phyloP scores from a whole-genome alignment of 1,140 invertebrate species.

The Heliconius himera region DNA sequence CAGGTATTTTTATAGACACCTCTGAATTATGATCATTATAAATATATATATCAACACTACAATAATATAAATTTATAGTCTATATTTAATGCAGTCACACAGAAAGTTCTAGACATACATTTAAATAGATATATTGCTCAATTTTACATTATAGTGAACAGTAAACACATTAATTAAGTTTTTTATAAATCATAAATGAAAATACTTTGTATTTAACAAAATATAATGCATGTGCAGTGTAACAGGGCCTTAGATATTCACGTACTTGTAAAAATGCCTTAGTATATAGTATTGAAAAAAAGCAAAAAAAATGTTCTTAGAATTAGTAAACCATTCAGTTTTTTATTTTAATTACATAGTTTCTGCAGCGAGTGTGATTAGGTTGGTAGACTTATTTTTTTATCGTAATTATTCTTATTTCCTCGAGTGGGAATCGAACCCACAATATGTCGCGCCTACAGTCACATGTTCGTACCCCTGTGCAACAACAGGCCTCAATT shows the following conservation, averaged over 20 bases:
- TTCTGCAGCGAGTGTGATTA: no score
- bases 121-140: constrained; percentile 28
- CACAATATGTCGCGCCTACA: no score
- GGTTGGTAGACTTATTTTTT: no score
- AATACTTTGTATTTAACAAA: constrained; percentile 2
- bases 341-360: no score
- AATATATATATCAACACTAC: neutral
- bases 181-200: neutral
- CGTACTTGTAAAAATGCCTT: constrained; percentile 36
- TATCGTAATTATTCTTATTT: no score
- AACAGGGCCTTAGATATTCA: constrained; percentile 33
- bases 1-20: no score
- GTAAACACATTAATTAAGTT: constrained; percentile 10
- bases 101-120: constrained; percentile 16
- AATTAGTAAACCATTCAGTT: neutral
- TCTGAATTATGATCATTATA: neutral
- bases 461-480: no score
- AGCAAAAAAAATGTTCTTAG: neutral
- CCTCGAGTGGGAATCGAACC: no score
- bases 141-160: constrained; percentile 16
- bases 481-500: no score
- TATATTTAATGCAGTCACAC: neutral
- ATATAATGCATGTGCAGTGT: constrained; percentile 23
- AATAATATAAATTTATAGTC: neutral
- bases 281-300: constrained; percentile 23